These are phyloP conservation scores for Dorcus hopei DNA, from an alignment of 2,888 invertebrate species.

Conservation along the genomic window DNA sequence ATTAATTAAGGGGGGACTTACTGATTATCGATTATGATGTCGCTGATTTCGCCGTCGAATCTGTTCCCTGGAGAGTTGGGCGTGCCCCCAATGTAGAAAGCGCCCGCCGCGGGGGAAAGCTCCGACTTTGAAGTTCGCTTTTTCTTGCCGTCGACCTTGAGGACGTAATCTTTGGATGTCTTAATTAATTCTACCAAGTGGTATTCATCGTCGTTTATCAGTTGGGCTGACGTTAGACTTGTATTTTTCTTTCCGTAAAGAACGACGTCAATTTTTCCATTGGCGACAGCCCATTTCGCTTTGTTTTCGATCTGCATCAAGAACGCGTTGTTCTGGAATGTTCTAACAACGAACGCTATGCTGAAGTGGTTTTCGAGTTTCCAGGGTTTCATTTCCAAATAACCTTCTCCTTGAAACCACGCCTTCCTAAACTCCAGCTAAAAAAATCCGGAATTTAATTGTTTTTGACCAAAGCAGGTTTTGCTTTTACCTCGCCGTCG, in stretches of 20 bases:
- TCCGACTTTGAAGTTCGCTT: constrained; percentile 1
- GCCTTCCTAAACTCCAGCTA: constrained; percentile 56
- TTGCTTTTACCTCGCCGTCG: constrained; percentile 9
- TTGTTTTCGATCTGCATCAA: constrained; percentile 17
- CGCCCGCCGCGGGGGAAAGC: not conserved
- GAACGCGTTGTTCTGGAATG: constrained; percentile 18
- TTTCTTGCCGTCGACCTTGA: constrained; percentile 7
- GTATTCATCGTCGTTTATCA: constrained; percentile 25
- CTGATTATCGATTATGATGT: constrained; percentile 78
- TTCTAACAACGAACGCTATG: constrained; percentile 22
- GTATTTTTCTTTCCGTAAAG: constrained; percentile 3
- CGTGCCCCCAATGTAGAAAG: constrained; percentile 14
- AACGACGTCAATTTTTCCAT: constrained; percentile 17
- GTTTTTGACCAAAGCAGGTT: not conserved
- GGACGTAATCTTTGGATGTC: not conserved
- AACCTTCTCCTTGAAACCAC: constrained; percentile 78
- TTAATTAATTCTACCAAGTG: constrained; percentile 22
- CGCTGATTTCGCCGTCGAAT: constrained; percentile 73
- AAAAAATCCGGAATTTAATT: constrained; percentile 19
- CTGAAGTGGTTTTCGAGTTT: constrained; percentile 17
- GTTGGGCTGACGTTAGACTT: constrained; percentile 9
- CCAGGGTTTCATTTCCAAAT: constrained; percentile 61
- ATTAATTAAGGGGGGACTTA: constrained; percentile 48
- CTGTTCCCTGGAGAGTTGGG: constrained; percentile 6
- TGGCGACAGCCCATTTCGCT: constrained; percentile 8